Evolutionary conservation across 2,113 vertebrate genomes (phyloP).

Genomic region (Ploceus nigricollis): DNA sequence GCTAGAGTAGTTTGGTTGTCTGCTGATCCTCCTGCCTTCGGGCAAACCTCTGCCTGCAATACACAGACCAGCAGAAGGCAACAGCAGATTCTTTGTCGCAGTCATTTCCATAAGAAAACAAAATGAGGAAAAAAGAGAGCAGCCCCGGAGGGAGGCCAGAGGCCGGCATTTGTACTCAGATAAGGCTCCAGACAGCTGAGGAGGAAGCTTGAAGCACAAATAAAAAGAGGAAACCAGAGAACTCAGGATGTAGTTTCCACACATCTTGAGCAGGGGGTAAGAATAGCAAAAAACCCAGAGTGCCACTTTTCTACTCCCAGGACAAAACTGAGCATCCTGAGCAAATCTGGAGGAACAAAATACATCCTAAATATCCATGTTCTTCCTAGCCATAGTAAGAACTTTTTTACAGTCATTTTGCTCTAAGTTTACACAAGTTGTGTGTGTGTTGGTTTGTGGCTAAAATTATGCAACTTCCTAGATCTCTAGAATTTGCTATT

Average conservation of each 20-base stretch:
- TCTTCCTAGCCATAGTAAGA: not conserved
- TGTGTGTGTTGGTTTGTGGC: not conserved
- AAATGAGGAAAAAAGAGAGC: not conserved
- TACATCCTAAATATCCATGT: not conserved
- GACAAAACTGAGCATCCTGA: not conserved
- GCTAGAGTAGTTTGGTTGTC: not conserved
- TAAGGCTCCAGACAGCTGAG: conserved; percentile 16
- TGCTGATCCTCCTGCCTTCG: not conserved
- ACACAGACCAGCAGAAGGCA: not conserved
- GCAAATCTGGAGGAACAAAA: not conserved
- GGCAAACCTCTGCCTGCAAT: not conserved
- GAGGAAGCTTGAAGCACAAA: conserved; percentile 43
- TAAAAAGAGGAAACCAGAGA: conserved; percentile 51
- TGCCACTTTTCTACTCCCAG: not conserved
- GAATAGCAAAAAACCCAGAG: not conserved
- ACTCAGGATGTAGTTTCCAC: conserved; percentile 45
- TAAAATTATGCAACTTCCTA: not conserved
- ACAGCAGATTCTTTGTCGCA: not conserved
- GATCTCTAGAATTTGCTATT: not conserved
- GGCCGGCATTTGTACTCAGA: not conserved
- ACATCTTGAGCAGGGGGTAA: not conserved
- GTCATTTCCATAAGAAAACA: conserved; percentile 50
- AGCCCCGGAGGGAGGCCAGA: not conserved
- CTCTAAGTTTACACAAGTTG: not conserved
- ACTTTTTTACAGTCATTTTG: not conserved